Base-by-base conservation (phyloP, 2,888 invertebrate genomes). In the Habroteleia sp. region DNA sequence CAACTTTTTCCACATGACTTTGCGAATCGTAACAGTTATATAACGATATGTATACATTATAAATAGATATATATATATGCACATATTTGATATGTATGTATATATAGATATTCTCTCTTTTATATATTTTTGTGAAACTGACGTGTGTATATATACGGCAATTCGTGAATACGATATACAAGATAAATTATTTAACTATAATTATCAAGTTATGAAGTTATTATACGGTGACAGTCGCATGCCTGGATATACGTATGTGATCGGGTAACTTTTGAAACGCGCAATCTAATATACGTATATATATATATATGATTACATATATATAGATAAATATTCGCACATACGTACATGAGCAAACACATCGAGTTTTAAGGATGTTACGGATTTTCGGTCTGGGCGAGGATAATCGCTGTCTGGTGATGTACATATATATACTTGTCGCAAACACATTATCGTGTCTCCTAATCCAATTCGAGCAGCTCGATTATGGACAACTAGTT, bases 41-140 rank as follows among this genome's bases (percentile, higher is more conserved):
- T 35, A 80, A 82, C 81, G 80, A 79, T 46, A 77, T 76, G 58
- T 73, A 75, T 75, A 66, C 23, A 60, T 76, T 69, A 77, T 77
- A 74, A 17, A 52, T 71, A 74, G 63, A 68, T 77, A 77, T 77
- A 50, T 62, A 78, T 78, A 46, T 66, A 46, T 73, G 52, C 52
- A 63, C 58, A 58, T 74, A 56, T 65, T 52, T 68, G 14, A 76
- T 68, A 66, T 78, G 71, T 79, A 76, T 78, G 76, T 81, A 80
- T 81, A 78, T 76, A 82, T 81, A 80, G 79, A 81, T 79, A 82
- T 83, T 83, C 82, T 83, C 82, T 86, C 87, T 88, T 88, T 88
- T 88, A 88, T 88, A 88, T 87, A 87, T 88, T 88, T 88, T 88
- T 87, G 86, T 86, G 86, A 87, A 85, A 85, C 83, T 87, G 84